Percentiles rank a stretch among this genome's conserved stretches.
Evolutionary conservation across 1,140 invertebrate species (phyloP).

Genomic region (Aphaenogaster ashmeadi): DNA sequence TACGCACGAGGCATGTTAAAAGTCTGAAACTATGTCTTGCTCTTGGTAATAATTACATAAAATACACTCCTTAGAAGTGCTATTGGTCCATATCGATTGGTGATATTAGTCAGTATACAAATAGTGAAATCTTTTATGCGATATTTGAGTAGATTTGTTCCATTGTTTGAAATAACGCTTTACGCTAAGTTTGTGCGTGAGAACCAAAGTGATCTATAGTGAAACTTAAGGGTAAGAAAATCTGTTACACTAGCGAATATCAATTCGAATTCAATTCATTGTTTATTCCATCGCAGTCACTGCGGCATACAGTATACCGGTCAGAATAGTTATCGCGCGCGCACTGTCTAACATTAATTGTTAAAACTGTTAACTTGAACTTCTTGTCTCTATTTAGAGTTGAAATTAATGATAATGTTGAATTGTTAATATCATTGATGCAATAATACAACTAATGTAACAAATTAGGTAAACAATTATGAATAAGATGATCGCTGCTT

Average conservation of each 20-base stretch:
- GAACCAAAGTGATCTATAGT: not conserved
- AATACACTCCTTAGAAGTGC: not conserved
- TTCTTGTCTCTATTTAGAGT: not conserved
- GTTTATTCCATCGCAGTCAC: not conserved
- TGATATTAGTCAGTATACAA: conserved; percentile 34
- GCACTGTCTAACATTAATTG: not conserved
- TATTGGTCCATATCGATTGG: not conserved
- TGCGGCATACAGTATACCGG: not conserved
- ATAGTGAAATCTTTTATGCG: not conserved
- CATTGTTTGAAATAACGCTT: not conserved
- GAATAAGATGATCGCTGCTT: not conserved
- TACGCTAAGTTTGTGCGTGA: not conserved
- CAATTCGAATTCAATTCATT: not conserved
- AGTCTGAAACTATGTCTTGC: not conserved
- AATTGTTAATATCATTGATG: not conserved
- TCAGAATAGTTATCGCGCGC: not conserved
- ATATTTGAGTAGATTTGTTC: not conserved
- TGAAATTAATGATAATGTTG: not conserved
- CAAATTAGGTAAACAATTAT: not conserved
- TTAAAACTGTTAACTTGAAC: not conserved
- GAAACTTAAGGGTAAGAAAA: not conserved
- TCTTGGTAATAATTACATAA: conserved; percentile 1
- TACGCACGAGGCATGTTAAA: not conserved
- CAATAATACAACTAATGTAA: not conserved
- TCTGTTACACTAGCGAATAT: not conserved